Evolutionary conservation across 2,888 invertebrate species (phyloP).

Genomic region (Stegophylla sp.): DNA sequence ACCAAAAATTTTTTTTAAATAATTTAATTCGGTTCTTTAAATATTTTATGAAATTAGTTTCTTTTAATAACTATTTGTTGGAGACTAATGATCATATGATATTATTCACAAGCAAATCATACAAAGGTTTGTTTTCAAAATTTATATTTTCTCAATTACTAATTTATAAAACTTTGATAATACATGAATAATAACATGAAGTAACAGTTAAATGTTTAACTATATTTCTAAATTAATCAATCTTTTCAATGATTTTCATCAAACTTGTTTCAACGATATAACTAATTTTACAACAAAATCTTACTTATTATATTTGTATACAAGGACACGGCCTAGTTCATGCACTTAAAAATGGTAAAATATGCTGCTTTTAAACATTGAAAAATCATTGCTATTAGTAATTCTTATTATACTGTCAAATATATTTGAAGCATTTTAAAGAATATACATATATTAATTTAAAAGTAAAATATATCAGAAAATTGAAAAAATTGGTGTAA

Average conservation of each 20-base stretch:
- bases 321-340: slow-evolving; percentile 8
- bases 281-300: slow-evolving; percentile 26
- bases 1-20: background rate
- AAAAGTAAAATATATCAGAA: background rate
- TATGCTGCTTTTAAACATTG: background rate
- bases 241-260: slow-evolving; percentile 6
- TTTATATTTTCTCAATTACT: background rate
- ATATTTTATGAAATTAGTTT: background rate
- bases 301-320: slow-evolving; percentile 13
- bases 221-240: slow-evolving; percentile 20
- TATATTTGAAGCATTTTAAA: background rate
- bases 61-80: background rate
- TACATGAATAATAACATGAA: background rate
- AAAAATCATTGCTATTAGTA: background rate
- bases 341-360: slow-evolving; percentile 5
- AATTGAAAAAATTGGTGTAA: background rate
- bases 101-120: background rate
- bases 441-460: background rate
- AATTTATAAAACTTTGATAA: background rate
- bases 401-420: background rate
- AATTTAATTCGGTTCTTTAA: slow-evolving; percentile 26
- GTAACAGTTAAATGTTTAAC: background rate
- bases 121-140: background rate
- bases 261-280: slow-evolving; percentile 19
- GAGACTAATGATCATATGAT: background rate